Percentiles rank a stretch among this genome's conserved stretches.
phyloP scores from a whole-genome alignment of 2,888 invertebrate genomes.

The Ectemnius lituratus region DNA sequence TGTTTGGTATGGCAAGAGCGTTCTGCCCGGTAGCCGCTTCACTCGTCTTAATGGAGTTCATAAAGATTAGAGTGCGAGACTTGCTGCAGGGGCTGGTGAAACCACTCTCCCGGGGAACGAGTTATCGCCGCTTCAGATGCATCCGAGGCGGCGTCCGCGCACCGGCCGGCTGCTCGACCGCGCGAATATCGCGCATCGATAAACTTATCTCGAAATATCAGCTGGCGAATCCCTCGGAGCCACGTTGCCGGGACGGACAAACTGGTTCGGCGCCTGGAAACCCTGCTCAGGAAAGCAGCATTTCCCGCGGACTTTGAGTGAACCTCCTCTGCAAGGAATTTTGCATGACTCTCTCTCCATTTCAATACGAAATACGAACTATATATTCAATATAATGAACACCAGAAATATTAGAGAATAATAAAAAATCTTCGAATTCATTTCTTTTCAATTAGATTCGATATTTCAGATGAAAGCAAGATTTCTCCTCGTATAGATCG shows the following conservation, averaged over 20 bases:
- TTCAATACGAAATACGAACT: too few species aligned
- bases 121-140: constrained; percentile 61
- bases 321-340: too few species aligned
- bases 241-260: constrained; percentile 41
- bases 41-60: constrained; percentile 70
- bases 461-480: neutral
- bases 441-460: too few species aligned
- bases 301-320: constrained; percentile 14
- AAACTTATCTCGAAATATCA: constrained; percentile 60
- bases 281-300: constrained; percentile 38
- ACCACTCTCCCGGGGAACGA: constrained; percentile 57
- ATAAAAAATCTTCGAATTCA: too few species aligned
- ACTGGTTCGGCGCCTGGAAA: constrained; percentile 51
- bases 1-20: neutral
- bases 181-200: constrained; percentile 55
- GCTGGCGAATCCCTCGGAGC: constrained; percentile 53
- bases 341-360: too few species aligned
- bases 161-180: constrained; percentile 27
- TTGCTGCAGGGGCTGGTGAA: constrained; percentile 58
- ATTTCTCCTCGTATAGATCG: too few species aligned
- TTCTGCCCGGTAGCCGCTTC: constrained; percentile 56
- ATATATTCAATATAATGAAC: too few species aligned
- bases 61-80: constrained; percentile 66
- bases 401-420: too few species aligned
- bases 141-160: constrained; percentile 48